Base-by-base conservation (phyloP, 2,113 vertebrate species). In the Limanda limanda region DNA sequence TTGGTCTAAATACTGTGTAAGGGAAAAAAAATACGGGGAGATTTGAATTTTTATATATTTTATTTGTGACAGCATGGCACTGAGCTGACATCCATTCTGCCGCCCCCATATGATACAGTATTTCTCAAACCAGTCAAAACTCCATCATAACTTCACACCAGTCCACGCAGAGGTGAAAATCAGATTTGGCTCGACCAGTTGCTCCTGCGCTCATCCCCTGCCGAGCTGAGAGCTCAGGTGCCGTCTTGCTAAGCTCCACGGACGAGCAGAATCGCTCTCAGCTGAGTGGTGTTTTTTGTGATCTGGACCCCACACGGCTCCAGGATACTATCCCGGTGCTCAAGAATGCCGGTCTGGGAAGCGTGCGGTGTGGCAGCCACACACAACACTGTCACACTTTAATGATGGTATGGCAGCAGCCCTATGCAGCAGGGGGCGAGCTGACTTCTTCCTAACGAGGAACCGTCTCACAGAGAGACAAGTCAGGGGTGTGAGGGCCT, bases 381-480 rank as follows among this genome's bases (percentile, higher is more conserved):
- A 86, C 55, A 67, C 83, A 59, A 57, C 61, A 58, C 71, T 80
- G 72, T 84, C 81, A 68, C 71, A 85, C 82, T 68, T 72, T 93
- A 91, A 92, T 92, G 89, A 93, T 89, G 89, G 68, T 57, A 79
- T 62, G 73, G 78, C 68, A 65, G 86, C 55, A 59, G 83, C 83
- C 79, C 48, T 57, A 68, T 87, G 71, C 88, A 88, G 86, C 87
- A 65, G 87, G 89, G 82, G 86, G 87, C 58, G 42, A 72, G 79
- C 80, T 68, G 72, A 67, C 84, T 74, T 84, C 76, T 78, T 90
- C 80, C 80, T 94, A 93, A 93, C 90, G 69, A 93, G 93, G 89
- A 93, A 70, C 78, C 51, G 76, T 77, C 86, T 86, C 90, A 78
- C 77, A 76, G 83, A 86, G 88, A 91, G 78, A 85, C 69, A 10